Conservation (phyloP, 2,797 vertebrate genomes). For the Sebastes diploproa region DNA sequence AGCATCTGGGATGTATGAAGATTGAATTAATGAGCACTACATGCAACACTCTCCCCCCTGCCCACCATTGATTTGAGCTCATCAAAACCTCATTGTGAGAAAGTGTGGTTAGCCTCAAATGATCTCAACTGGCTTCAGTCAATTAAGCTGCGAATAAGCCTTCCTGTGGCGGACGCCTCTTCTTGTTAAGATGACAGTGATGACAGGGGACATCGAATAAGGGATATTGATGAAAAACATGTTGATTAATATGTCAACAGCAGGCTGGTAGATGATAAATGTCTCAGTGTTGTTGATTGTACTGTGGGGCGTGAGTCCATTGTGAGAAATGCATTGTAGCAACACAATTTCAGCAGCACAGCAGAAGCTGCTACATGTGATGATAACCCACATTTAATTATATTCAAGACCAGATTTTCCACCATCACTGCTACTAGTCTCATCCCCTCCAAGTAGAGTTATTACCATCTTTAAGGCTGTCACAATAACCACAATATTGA, state of each 20-base stretch:
- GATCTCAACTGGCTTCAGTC: constrained; percentile 70
- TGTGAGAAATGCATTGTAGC: constrained; percentile 14
- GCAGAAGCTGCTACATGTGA: neutral
- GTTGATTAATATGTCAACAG: constrained; percentile 56
- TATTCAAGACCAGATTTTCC: neutral
- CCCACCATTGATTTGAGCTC: constrained; percentile 73
- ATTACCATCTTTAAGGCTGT: neutral
- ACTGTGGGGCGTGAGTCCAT: neutral
- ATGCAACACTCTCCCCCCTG: constrained; percentile 41
- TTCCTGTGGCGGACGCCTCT: constrained; percentile 54
- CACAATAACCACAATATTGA: no score
- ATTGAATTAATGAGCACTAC: constrained; percentile 70
- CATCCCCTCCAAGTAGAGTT: neutral
- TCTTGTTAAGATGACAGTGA: constrained; percentile 66
- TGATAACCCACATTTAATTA: neutral
- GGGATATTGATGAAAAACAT: constrained; percentile 57
- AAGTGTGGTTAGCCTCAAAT: constrained; percentile 73
- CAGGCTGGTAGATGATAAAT: constrained; percentile 38
- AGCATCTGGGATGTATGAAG: constrained; percentile 65
- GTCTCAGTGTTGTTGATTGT: constrained; percentile 8
- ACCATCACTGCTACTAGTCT: neutral
- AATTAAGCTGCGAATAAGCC: constrained; percentile 67
- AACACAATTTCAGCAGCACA: neutral
- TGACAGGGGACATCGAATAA: constrained; percentile 53
- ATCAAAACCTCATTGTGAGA: constrained; percentile 74